phyloP scores from a whole-genome alignment of 2,888 invertebrate genomes.

The Bombylius discolor region DNA sequence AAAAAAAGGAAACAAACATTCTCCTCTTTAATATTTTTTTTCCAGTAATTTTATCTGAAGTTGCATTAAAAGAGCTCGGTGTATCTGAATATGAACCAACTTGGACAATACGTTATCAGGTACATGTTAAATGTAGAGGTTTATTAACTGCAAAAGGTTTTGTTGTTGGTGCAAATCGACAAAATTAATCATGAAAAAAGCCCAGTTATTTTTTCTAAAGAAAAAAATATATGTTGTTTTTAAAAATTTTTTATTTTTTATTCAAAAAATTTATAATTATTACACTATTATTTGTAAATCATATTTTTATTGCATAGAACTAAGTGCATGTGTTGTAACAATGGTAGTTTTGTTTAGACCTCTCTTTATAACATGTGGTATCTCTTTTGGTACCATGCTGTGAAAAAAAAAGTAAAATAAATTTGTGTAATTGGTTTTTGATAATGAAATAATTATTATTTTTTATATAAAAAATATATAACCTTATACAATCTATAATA shows the following conservation, averaged over 20 bases:
- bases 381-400: constrained; percentile 84
- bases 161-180: constrained; percentile 39
- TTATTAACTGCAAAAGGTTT: constrained; percentile 87
- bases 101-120: constrained; percentile 78
- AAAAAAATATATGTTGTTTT: not conserved
- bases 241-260: too few species aligned
- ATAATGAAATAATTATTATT: not conserved
- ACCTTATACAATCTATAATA: constrained; percentile 95
- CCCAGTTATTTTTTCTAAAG: not conserved
- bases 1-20: not conserved
- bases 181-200: not conserved
- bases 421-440: too few species aligned
- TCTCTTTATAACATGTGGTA: constrained; percentile 75
- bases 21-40: constrained; percentile 5
- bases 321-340: constrained; percentile 27
- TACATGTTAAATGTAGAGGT: constrained; percentile 81
- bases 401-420: constrained; percentile 23
- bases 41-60: constrained; percentile 43
- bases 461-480: constrained; percentile 27
- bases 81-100: constrained; percentile 42
- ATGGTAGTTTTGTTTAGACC: constrained; percentile 40
- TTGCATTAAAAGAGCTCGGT: constrained; percentile 45
- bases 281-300: not conserved
- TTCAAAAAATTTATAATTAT: not conserved
- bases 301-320: constrained; percentile 20